A percentile compares a stretch with the other conserved stretches of the same genome.
These are phyloP conservation scores for Mobula birostris DNA, from an alignment of 2,113 vertebrate species.

Conservation along the genomic window DNA sequence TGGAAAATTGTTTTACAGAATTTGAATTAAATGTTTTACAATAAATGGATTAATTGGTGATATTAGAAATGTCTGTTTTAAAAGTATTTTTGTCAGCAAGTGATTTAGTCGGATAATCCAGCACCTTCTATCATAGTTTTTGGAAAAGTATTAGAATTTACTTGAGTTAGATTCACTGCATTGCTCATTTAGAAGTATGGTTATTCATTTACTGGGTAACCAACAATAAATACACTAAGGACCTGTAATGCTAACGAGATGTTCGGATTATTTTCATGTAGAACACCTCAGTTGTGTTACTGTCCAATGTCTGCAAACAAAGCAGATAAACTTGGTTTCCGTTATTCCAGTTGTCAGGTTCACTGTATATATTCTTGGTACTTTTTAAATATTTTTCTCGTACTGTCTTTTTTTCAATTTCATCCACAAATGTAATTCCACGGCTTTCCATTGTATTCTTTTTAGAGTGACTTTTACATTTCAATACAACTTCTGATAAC, in stretches of 20 bases:
- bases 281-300: neutral
- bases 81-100: neutral
- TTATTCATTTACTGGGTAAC: neutral
- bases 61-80: neutral
- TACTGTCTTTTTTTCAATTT: too few species aligned
- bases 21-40: constrained; percentile 57
- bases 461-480: too few species aligned
- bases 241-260: neutral
- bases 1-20: constrained; percentile 61
- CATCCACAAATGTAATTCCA: too few species aligned
- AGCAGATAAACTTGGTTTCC: neutral
- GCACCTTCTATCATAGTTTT: neutral
- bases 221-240: neutral
- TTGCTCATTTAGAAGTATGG: neutral
- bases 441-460: too few species aligned
- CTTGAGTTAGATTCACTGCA: neutral
- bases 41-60: constrained; percentile 45
- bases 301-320: neutral
- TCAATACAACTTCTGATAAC: too few species aligned
- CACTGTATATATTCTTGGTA: too few species aligned
- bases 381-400: neutral
- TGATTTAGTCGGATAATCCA: neutral
- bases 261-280: neutral
- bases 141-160: neutral
- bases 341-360: too few species aligned